A percentile compares a stretch with the other conserved stretches of the same genome.
Conservation (phyloP, 2,113 vertebrate species). For the Hassar affinis region DNA sequence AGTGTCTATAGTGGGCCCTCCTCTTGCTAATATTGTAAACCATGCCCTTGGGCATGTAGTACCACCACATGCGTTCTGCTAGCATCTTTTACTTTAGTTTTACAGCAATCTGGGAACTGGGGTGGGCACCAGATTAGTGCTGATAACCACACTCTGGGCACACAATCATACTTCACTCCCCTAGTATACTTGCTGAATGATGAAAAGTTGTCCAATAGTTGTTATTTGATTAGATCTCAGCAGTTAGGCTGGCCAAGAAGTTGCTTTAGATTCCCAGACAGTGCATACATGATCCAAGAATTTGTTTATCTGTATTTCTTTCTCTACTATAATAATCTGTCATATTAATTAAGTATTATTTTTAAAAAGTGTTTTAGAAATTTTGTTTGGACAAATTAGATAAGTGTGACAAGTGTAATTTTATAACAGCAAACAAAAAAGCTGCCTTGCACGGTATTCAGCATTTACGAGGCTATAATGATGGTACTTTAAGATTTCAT, state of each 20-base stretch:
- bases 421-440: constrained; percentile 72
- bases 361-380: background rate
- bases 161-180: background rate
- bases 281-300: background rate
- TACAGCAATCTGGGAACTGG: background rate
- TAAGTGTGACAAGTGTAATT: constrained; percentile 64
- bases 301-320: background rate
- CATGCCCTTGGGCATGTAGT: background rate
- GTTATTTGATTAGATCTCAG: background rate
- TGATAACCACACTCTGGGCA: background rate
- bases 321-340: background rate
- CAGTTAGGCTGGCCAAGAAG: background rate
- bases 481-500: constrained; percentile 86
- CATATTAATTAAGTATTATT: background rate
- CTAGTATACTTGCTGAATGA: background rate
- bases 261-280: background rate
- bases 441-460: constrained; percentile 65
- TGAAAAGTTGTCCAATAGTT: background rate
- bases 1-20: too few species aligned
- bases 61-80: background rate
- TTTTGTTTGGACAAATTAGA: constrained; percentile 54
- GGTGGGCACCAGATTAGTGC: too few species aligned
- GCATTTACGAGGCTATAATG: constrained; percentile 78
- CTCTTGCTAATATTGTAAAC: background rate
- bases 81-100: background rate